A percentile compares a stretch with the other conserved stretches of the same genome.
Conservation (phyloP, 2,113 vertebrate genomes). For the Lanius ludovicianus region DNA sequence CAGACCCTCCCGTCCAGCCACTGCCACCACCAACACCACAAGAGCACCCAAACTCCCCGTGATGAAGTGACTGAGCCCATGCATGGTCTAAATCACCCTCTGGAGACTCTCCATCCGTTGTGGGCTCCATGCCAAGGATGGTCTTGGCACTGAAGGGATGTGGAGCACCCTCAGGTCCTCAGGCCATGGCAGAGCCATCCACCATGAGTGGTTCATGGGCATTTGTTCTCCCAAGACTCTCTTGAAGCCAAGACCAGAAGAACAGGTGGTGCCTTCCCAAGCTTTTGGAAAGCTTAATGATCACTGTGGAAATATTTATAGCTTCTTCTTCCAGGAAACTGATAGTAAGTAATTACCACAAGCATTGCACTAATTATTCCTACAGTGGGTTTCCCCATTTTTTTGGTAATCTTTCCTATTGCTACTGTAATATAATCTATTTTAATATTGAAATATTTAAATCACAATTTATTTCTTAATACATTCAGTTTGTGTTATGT, state of each 20-base stretch:
- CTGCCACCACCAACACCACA: fast-evolving
- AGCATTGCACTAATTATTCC: not conserved
- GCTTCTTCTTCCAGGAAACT: not conserved
- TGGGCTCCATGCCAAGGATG: not conserved
- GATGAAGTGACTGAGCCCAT: not conserved
- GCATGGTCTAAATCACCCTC: not conserved
- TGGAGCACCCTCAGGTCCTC: not conserved
- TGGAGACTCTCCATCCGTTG: not conserved
- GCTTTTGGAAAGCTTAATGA: not conserved
- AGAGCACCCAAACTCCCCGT: too few relatives aligned
- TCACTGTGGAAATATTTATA: not conserved
- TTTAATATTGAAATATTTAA: not conserved
- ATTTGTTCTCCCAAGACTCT: not conserved
- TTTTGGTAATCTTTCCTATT: not conserved
- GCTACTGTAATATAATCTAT: not conserved
- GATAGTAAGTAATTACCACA: not conserved
- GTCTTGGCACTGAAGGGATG: not conserved
- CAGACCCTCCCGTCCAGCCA: not conserved
- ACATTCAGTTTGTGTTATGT: not conserved
- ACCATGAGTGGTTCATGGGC: not conserved
- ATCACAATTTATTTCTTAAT: not conserved
- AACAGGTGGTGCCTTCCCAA: not conserved
- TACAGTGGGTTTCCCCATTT: not conserved
- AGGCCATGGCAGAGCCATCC: not conserved
- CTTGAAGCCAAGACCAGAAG: not conserved